A percentile compares a stretch with the other conserved stretches of the same genome.
Conservation (phyloP, 2,113 vertebrate species). For the Xenus cinereus region DNA sequence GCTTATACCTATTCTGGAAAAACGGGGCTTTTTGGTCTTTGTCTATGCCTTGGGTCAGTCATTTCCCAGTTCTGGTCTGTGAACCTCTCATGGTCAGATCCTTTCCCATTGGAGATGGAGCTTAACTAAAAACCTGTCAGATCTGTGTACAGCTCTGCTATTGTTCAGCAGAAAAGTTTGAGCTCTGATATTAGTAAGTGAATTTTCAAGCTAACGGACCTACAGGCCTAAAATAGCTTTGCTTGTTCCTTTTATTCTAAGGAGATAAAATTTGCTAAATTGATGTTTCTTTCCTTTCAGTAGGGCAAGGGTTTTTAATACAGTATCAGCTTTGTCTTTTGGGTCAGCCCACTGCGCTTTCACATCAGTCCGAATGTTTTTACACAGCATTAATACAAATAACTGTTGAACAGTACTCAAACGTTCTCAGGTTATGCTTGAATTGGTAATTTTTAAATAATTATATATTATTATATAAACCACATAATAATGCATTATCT, state of each 20-base stretch:
- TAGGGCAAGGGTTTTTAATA: neutral
- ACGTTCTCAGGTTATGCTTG: neutral
- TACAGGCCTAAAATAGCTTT: too few relatives aligned
- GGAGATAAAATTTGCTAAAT: neutral
- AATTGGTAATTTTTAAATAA: neutral
- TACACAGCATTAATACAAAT: neutral
- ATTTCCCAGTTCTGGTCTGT: neutral
- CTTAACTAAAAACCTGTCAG: neutral
- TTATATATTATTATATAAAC: neutral
- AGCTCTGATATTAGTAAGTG: too few relatives aligned
- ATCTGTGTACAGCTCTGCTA: neutral
- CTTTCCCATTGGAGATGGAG: neutral
- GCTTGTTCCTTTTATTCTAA: too few relatives aligned
- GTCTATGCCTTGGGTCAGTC: neutral
- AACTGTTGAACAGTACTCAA: neutral
- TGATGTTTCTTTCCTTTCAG: neutral
- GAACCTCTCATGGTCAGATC: neutral
- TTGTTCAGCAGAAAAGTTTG: neutral
- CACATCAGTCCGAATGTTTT: neutral
- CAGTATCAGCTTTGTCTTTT: neutral
- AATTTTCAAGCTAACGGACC: too few relatives aligned
- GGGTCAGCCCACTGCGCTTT: neutral
- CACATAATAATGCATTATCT: neutral
- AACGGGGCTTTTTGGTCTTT: neutral
- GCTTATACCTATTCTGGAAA: neutral